Percentiles rank a stretch among this genome's conserved stretches.
phyloP scores from a whole-genome alignment of 1,140 invertebrate species.

The Dinothrombium tinctorium region DNA sequence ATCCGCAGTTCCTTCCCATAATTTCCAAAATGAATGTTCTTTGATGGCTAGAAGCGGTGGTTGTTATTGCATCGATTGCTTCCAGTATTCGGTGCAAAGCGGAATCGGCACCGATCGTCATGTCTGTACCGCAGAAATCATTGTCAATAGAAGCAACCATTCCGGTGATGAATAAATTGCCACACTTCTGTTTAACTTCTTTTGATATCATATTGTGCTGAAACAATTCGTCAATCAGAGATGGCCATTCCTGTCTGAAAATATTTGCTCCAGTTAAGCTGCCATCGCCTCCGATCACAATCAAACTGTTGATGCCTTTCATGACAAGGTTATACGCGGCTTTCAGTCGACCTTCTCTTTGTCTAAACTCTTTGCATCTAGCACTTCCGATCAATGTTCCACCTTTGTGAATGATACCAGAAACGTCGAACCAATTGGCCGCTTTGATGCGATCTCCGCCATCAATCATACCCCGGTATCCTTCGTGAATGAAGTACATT shows the following conservation, averaged over 20 bases:
- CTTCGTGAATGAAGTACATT: conserved; percentile 92
- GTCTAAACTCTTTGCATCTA: conserved; percentile 70
- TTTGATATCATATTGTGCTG: conserved; percentile 37
- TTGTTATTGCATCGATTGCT: conserved; percentile 88
- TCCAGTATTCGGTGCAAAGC: conserved; percentile 96
- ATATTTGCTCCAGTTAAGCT: conserved; percentile 92
- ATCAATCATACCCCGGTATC: conserved; percentile 98
- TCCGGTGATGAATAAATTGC: conserved; percentile 73
- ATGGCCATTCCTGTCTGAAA: conserved; percentile 58
- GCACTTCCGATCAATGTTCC: conserved; percentile 89
- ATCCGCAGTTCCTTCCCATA: conserved; percentile 83
- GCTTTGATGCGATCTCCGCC: conserved; percentile 82
- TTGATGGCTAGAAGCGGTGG: conserved; percentile 92
- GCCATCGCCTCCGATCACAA: conserved; percentile 96
- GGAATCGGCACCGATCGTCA: conserved; percentile 95
- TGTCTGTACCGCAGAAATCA: conserved; percentile 99
- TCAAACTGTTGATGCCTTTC: conserved; percentile 75
- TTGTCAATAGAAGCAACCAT: conserved; percentile 99
- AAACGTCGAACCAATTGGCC: conserved; percentile 87
- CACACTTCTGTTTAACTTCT: conserved; percentile 47
- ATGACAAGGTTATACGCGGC: conserved; percentile 76
- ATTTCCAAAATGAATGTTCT: conserved; percentile 99
- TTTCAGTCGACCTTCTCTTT: conserved; percentile 57
- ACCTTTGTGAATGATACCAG: conserved; percentile 88
- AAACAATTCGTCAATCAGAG: conserved; percentile 57